phyloP scores from a whole-genome alignment of 2,888 invertebrate species.

The Drosophila koepferae region DNA sequence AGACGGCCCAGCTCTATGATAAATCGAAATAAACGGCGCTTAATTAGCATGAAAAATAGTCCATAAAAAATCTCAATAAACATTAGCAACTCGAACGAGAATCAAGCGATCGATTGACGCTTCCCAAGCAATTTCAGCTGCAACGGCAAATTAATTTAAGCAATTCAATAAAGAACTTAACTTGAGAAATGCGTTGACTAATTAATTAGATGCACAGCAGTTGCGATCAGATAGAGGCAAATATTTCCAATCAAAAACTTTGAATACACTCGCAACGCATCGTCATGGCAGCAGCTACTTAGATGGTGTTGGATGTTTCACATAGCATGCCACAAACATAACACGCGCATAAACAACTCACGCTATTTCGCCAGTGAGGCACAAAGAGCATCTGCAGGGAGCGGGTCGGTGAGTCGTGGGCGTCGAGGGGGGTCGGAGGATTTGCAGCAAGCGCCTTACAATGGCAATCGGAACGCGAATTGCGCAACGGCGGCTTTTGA shows the following conservation, averaged over 20 bases:
- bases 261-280: background rate
- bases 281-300: constrained; percentile 44
- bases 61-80: background rate
- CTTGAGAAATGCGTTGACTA: constrained; percentile 19
- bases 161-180: constrained; percentile 14
- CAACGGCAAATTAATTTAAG: constrained; percentile 17
- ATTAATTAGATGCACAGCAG: constrained; percentile 39
- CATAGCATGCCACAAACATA: constrained; percentile 66
- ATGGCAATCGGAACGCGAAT: constrained; percentile 48
- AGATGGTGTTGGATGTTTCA: constrained; percentile 57
- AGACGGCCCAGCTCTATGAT: background rate
- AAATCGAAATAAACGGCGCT: constrained; percentile 5
- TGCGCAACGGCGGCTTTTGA: constrained; percentile 73
- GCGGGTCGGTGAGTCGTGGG: background rate
- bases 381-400: background rate
- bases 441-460: constrained; percentile 46
- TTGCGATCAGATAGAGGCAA: background rate
- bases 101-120: background rate
- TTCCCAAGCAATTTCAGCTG: background rate
- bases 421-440: background rate
- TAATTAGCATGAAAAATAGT: background rate
- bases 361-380: constrained; percentile 29
- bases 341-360: constrained; percentile 57
- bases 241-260: constrained; percentile 28
- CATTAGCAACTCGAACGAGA: background rate